A percentile compares a stretch with the other conserved stretches of the same genome.
Evolutionary conservation across 2,113 vertebrate genomes (phyloP).

Genomic region (Oryzias curvinotus): DNA sequence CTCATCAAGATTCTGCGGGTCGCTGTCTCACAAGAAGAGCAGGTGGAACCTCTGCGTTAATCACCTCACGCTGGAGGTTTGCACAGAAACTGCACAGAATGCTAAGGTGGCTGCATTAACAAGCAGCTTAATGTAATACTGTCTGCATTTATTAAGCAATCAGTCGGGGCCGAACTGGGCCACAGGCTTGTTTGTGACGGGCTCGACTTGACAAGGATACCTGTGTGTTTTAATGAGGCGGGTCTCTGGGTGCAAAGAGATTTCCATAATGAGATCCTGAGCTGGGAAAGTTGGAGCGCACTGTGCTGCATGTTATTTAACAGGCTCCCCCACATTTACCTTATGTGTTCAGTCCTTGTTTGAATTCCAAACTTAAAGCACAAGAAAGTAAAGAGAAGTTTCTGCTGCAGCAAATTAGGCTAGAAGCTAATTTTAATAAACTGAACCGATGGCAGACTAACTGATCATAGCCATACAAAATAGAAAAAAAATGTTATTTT

Average conservation of each 20-base stretch:
- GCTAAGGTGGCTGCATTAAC: slow-evolving; percentile 9
- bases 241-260: slow-evolving; percentile 13
- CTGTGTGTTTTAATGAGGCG: slow-evolving; percentile 49
- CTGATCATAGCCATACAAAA: too few species aligned
- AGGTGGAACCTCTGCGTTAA: slow-evolving; percentile 20
- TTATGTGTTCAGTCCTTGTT: neutral
- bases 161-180: slow-evolving; percentile 11
- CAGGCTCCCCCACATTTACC: slow-evolving; percentile 4
- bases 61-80: neutral
- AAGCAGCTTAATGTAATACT: slow-evolving; percentile 9
- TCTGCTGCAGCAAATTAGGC: too few species aligned
- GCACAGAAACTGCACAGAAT: slow-evolving; percentile 2
- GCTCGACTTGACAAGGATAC: slow-evolving; percentile 36
- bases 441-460: too few species aligned
- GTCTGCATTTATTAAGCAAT: slow-evolving; percentile 25
- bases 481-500: too few species aligned
- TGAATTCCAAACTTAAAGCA: too few species aligned
- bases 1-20: neutral
- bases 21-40: neutral
- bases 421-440: too few species aligned
- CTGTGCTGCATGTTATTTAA: slow-evolving; percentile 17
- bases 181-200: slow-evolving; percentile 34
- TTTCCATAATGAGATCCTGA: slow-evolving; percentile 48
- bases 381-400: too few species aligned
- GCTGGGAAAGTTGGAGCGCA: slow-evolving; percentile 12